Conservation (phyloP, 2,888 invertebrate species). For the Oligia latruncula region DNA sequence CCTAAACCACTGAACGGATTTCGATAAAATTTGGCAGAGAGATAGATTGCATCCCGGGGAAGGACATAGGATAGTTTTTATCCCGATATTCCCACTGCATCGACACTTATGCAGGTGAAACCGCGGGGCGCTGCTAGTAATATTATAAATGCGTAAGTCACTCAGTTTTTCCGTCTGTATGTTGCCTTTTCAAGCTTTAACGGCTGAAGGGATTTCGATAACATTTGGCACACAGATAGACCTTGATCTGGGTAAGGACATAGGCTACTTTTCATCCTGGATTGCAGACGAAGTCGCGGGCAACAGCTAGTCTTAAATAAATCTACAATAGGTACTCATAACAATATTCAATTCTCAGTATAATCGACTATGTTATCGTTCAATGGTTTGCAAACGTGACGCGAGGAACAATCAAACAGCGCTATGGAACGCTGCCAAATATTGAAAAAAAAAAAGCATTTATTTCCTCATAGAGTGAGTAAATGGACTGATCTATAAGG, state of each 20-base stretch:
- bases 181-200: neutral
- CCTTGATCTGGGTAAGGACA: too few species aligned
- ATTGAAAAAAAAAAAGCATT: constrained; percentile 63
- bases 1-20: too few species aligned
- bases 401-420: constrained; percentile 58
- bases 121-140: neutral
- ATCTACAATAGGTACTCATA: constrained; percentile 6
- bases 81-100: too few species aligned
- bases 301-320: constrained; percentile 22
- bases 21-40: too few species aligned
- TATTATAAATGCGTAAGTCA: neutral
- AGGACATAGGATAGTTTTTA: too few species aligned
- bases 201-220: neutral
- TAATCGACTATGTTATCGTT: constrained; percentile 43
- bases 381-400: constrained; percentile 54
- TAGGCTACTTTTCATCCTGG: too few species aligned
- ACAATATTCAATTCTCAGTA: constrained; percentile 38
- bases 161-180: neutral
- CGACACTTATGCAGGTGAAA: too few species aligned
- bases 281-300: too few species aligned
- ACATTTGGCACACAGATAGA: neutral
- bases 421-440: constrained; percentile 70
- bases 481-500: constrained; percentile 63
- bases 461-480: constrained; percentile 62
- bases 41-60: too few species aligned